Base-by-base conservation (phyloP, 2,113 vertebrate genomes). In the Lagopus muta region DNA sequence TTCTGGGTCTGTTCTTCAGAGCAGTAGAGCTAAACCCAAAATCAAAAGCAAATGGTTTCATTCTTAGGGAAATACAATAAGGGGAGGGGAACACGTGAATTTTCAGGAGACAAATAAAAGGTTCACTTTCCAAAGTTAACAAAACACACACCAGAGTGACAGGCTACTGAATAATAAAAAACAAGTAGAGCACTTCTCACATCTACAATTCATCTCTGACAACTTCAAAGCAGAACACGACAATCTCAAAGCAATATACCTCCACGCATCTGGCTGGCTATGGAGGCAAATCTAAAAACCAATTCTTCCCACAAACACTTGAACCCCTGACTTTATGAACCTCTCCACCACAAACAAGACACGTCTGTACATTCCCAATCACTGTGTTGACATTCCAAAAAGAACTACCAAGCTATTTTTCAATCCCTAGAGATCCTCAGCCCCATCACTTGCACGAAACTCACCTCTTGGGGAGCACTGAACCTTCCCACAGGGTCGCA, bases 71-170 rank as follows among this genome's bases (percentile, higher is more conserved):
- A 88, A 60, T 13, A 8, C 36, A 81, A 43, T 25, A 74, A 48
- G 4, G 22, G 3, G 14, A n/a, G 25, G 8, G 8, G 74, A 79
- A 73, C 7, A 1, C 0, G 0, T 38, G 19, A 74, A 20, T 57
- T 21, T 86, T 11, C 34, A 45, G 42, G 22, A 25, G 57, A 60
- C 86, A 69, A 54, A 15, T 1, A 6, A 15, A 40, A 66, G 2
- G 24, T 48, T 43, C 18, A 38, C 55, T 66, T 69, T 78, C 43
- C 30, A 55, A 58, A 61, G 28, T 24, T 38, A n/a, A 45, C 30
- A 55, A 88, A 88, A 87, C 25, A 61, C 8, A 57, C 14, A 67
- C 10, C n/a, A 71, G 42, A 79, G 42, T 19, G 77, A 42, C 2
- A 78, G 7, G 34, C 28, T 62, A 83, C 20, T 78, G 64, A 88